Base-by-base conservation (phyloP, 2,888 invertebrate genomes). In the Tinea trinotella region DNA sequence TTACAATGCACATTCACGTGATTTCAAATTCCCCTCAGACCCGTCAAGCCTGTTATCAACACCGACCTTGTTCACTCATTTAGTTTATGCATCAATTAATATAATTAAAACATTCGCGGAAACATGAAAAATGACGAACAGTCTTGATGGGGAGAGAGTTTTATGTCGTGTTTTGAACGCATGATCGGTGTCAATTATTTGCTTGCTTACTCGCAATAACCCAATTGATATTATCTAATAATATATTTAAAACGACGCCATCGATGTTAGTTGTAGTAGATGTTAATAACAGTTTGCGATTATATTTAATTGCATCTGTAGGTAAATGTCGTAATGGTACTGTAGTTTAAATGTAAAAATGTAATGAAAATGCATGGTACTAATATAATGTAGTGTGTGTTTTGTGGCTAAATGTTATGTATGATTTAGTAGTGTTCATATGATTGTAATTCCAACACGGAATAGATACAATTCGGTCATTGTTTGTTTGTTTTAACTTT, bases 41-140 rank as follows among this genome's bases (percentile, higher is more conserved):
- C 53, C 53, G 40, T 53, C 53, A 53, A 53, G 53, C 40, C 53
- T 53, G 53, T 36, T 35, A 40, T n/a, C 40, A 30, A 30, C 30
- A 10, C 7, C 30, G 3, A 30, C n/a, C 2, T 4, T 4, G 1
- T 22, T 9, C 52, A 52, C 22, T 22, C 22, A 22, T 5, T 30
- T n/a, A 7, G 2, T 7, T 2, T 10, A 30, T 1, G 3, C 9
- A 7, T 4, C 30, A n/a, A 30, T 30, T 7, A n/a, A n/a, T n/a
- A n/a, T n/a, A n/a, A 7, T 7, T 3, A 22, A 22, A 22, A 7
- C 22, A 22, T 5, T 22, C 22, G 22, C 7, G n/a, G n/a, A n/a
- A n/a, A 22, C 22, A 7, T 3, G 4, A 30, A 7, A 30, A n/a
- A 30, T 2, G 7, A 30, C 3, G 7, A 34, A 36, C 53, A 53